A percentile compares a stretch with the other conserved stretches of the same genome.
Evolutionary conservation across 2,797 vertebrate genomes (phyloP).

Genomic region (Mycteria americana): DNA sequence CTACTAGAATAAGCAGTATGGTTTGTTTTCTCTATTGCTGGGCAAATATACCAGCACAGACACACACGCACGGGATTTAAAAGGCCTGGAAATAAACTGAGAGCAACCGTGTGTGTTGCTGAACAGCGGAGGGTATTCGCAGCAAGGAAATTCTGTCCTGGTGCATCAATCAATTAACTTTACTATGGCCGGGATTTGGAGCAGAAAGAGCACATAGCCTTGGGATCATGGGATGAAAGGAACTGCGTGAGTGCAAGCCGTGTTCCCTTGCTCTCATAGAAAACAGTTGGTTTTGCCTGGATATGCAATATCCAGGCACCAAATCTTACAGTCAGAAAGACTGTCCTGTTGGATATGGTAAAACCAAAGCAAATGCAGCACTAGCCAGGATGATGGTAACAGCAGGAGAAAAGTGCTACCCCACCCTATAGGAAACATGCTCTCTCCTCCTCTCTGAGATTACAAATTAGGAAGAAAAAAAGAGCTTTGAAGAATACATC

Average conservation of each 20-base stretch:
- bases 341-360: neutral
- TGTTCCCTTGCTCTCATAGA: neutral
- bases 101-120: rapidly evolving
- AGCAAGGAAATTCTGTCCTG: neutral
- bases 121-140: neutral
- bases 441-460: neutral
- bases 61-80: neutral
- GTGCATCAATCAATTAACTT: neutral
- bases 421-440: neutral
- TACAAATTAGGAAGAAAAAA: neutral
- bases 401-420: neutral
- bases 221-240: neutral
- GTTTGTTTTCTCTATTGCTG: neutral
- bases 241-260: neutral
- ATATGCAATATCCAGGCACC: neutral
- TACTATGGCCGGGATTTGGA: neutral
- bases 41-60: neutral
- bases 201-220: neutral
- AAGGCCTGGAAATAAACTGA: neutral
- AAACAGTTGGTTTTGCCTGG: neutral
- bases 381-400: neutral
- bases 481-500: neutral
- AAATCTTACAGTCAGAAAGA: neutral
- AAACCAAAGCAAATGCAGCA: neutral
- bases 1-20: neutral